Conservation (phyloP, 1,140 invertebrate species). For the Pissodes strobi region DNA sequence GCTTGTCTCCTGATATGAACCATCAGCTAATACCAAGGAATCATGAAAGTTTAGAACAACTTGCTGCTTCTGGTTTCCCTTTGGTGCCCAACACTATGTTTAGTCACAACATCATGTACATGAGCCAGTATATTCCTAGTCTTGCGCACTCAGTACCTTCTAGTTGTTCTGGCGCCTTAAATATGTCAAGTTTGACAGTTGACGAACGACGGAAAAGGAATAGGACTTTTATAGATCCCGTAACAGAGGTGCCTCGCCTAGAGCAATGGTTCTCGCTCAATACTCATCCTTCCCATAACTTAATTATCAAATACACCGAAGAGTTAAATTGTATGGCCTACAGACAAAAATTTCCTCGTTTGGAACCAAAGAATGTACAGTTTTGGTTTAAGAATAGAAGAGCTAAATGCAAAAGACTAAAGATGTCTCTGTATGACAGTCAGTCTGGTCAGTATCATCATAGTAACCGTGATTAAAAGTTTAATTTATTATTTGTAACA, state of each 20-base stretch:
- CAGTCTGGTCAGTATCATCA: conserved; percentile 50
- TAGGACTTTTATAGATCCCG: conserved; percentile 98
- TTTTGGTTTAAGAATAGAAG: conserved; percentile 96
- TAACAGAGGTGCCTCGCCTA: conserved; percentile 93
- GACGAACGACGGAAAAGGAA: conserved; percentile 91
- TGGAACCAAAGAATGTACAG: conserved; percentile 98
- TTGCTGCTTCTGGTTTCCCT: conserved; percentile 68
- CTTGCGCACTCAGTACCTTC: conserved; percentile 59
- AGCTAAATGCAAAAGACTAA: conserved; percentile 93
- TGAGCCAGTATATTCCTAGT: conserved; percentile 82
- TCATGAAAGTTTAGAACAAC: conserved; percentile 56
- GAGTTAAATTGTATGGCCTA: conserved; percentile 94
- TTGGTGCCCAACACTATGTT: conserved; percentile 84
- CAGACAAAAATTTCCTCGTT: conserved; percentile 91
- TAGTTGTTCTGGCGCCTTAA: conserved; percentile 63
- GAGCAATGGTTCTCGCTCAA: conserved; percentile 98
- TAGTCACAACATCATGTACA: conserved; percentile 84
- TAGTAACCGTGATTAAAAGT: conserved; percentile 47
- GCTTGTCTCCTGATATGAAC: conserved; percentile 51
- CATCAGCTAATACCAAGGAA: conserved; percentile 47
- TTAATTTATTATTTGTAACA: too few species aligned
- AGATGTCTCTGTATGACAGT: conserved; percentile 80
- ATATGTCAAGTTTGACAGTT: conserved; percentile 64
- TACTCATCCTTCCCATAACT: conserved; percentile 95
- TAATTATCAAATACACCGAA: conserved; percentile 96